Conservation (phyloP, 2,888 invertebrate genomes). For the Xestobium rufovillosum region DNA sequence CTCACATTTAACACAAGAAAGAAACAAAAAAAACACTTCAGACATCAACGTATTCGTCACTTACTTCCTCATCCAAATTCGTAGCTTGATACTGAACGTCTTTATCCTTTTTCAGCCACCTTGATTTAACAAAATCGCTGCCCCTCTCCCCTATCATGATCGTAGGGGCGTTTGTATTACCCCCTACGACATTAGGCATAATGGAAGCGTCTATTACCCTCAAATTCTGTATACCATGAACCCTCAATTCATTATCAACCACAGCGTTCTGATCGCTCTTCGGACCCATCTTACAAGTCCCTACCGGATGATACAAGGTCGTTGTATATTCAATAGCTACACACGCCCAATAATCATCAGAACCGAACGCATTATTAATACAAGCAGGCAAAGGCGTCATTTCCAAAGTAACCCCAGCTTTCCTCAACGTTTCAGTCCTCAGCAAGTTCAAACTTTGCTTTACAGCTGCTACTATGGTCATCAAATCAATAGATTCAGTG, state of each 20-base stretch:
- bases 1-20: too few relatives aligned
- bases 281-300: constrained; percentile 67
- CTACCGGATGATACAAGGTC: constrained; percentile 63
- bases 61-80: too few relatives aligned
- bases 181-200: constrained; percentile 53
- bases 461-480: constrained; percentile 53
- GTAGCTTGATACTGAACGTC: too few relatives aligned
- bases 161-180: constrained; percentile 42
- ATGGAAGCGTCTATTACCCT: constrained; percentile 63
- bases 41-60: too few relatives aligned
- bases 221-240: constrained; percentile 54
- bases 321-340: constrained; percentile 57
- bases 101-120: constrained; percentile 25
- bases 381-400: constrained; percentile 55
- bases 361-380: constrained; percentile 48
- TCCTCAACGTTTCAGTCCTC: constrained; percentile 51
- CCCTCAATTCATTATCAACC: constrained; percentile 55
- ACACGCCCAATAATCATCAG: constrained; percentile 61
- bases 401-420: constrained; percentile 50
- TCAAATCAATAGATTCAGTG: constrained; percentile 55
- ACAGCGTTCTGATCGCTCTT: constrained; percentile 54
- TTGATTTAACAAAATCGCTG: constrained; percentile 38
- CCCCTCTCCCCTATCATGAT: constrained; percentile 44
- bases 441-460: constrained; percentile 53
- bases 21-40: too few relatives aligned